Conservation (phyloP, 2,797 vertebrate species). For the Erithacus rubecula region DNA sequence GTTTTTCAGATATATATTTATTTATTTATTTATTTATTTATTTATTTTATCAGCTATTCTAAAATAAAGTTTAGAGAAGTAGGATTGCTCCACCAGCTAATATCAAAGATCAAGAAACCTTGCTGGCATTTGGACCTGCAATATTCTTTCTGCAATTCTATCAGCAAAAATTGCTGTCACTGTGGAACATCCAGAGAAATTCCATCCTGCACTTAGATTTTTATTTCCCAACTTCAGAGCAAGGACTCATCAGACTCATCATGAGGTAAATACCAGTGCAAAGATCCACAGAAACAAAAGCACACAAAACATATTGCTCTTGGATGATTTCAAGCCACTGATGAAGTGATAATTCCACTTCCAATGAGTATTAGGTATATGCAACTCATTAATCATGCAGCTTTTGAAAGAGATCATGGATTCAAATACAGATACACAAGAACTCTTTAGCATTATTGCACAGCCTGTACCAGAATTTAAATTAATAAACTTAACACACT, state of each 20-base stretch:
- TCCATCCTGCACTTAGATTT: not conserved
- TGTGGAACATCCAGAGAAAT: not conserved
- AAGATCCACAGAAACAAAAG: not conserved
- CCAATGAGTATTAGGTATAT: not conserved
- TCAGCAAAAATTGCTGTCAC: not conserved
- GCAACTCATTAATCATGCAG: not conserved
- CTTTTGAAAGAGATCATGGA: not conserved
- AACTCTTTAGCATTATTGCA: not conserved
- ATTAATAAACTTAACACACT: not conserved
- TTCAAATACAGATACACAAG: not conserved
- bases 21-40: too few relatives aligned
- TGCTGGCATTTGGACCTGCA: not conserved
- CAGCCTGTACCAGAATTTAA: not conserved
- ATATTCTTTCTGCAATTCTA: not conserved
- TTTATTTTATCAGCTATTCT: not conserved
- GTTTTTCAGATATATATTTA: not conserved
- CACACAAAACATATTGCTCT: not conserved
- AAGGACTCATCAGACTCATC: not conserved
- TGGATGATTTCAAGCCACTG: not conserved
- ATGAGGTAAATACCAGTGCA: not conserved
- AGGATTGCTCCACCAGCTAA: not conserved
- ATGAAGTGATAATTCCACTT: not conserved
- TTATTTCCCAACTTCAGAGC: not conserved
- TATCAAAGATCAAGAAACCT: not conserved
- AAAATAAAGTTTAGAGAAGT: not conserved